Percentiles rank a stretch among this genome's conserved stretches.
Evolutionary conservation across 2,888 invertebrate species (phyloP).

Genomic region (Xestia c-nigrum): DNA sequence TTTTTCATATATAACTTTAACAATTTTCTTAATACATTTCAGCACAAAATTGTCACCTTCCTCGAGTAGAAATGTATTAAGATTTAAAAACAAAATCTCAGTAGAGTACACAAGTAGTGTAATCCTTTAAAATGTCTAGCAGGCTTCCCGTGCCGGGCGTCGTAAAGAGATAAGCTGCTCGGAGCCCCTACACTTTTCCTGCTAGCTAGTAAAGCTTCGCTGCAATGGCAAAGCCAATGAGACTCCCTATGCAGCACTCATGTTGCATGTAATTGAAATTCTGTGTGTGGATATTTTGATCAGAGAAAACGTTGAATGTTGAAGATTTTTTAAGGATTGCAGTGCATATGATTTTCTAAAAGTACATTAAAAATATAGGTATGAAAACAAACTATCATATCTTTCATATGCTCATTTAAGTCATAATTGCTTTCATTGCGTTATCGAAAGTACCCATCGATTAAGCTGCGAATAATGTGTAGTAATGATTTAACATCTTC

Average conservation of each 20-base stretch:
- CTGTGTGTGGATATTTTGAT: not conserved
- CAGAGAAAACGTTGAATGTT: not conserved
- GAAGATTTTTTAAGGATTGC: not conserved
- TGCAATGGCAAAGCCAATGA: conserved; percentile 62
- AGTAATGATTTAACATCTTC: not conserved
- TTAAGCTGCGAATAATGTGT: not conserved
- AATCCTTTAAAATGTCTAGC: conserved; percentile 68
- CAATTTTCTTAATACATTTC: conserved; percentile 5
- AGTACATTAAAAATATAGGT: not conserved
- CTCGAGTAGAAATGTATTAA: conserved; percentile 9
- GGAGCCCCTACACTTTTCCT: conserved; percentile 71
- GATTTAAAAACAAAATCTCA: conserved; percentile 45
- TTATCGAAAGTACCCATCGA: not conserved
- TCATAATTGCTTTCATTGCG: not conserved
- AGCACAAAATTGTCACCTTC: conserved; percentile 3
- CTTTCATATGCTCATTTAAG: not conserved
- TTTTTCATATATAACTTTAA: not conserved
- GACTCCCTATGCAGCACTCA: conserved; percentile 38
- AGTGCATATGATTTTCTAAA: not conserved
- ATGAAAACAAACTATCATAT: not conserved
- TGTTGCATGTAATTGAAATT: conserved; percentile 35
- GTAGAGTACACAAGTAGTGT: conserved; percentile 55
- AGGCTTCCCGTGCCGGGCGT: conserved; percentile 64
- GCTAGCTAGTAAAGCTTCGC: conserved; percentile 53
- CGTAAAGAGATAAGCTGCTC: conserved; percentile 75